These are phyloP conservation scores for Hoplostethus mediterraneus DNA, from an alignment of 2,797 vertebrate species.

Conservation along the genomic window DNA sequence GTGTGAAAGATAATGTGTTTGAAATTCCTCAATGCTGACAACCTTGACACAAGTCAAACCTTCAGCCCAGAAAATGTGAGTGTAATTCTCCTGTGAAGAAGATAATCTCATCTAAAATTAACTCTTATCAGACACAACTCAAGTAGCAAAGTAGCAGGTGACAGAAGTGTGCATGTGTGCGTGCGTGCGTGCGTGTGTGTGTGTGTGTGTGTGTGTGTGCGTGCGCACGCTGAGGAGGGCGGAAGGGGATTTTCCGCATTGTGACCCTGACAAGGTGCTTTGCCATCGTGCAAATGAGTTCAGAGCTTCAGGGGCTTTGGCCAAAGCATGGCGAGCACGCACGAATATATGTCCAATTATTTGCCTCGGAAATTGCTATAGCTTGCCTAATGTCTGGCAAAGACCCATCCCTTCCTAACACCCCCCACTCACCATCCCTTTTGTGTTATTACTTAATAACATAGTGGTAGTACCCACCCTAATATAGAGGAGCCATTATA, in stretches of 20 bases:
- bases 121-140: slow-evolving; percentile 33
- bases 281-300: slow-evolving; percentile 63
- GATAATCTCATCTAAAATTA: slow-evolving; percentile 49
- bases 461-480: slow-evolving; percentile 24
- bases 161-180: not conserved
- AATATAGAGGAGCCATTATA: slow-evolving; percentile 55
- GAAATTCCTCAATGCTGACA: slow-evolving; percentile 7
- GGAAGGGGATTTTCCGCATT: slow-evolving; percentile 45
- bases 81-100: slow-evolving; percentile 17
- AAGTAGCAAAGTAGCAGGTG: slow-evolving; percentile 9
- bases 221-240: not conserved
- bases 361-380: slow-evolving; percentile 64
- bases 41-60: slow-evolving; percentile 2
- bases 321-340: slow-evolving; percentile 55
- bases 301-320: slow-evolving; percentile 60
- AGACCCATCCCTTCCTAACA: not conserved
- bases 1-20: slow-evolving; percentile 17
- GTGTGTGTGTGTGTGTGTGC: slow-evolving; percentile 11
- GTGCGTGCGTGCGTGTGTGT: slow-evolving; percentile 1
- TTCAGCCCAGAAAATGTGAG: slow-evolving; percentile 27
- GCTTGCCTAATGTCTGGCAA: slow-evolving; percentile 60
- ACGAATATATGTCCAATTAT: slow-evolving; percentile 76
- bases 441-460: slow-evolving; percentile 47
- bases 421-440: not conserved
- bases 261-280: slow-evolving; percentile 60